Base-by-base conservation (phyloP, 1,140 invertebrate genomes). In the Calliopsis andreniformis region DNA sequence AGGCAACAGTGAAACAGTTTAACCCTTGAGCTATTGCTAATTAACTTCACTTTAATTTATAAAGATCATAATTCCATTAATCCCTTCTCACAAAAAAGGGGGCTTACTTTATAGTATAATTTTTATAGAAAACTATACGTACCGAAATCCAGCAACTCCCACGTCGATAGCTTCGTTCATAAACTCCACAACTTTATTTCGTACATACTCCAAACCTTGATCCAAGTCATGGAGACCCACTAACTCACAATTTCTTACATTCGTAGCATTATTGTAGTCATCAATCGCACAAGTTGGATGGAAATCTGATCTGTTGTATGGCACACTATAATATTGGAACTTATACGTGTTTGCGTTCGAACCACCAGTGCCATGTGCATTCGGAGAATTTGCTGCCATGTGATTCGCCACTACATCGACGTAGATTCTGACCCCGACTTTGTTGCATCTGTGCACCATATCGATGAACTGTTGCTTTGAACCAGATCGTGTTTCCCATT, bases 331-430 rank as follows among this genome's bases (percentile, higher is more conserved):
- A 83, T 94, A 96, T 23, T 91, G 56, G 81, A 92, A 92, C 3
- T 88, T 82, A 1, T 79, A 85, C 7, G 93, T 92, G 84, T 94
- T 87, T 0, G 93, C 94, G 6, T 82, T 91, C 32, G 92, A 94
- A 8, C 94, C 95, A 12, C 90, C 94, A 1, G 94, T 95, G 6
- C 95, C 96, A 7, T 90, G 87, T 18, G 94, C 93, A 23, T 90
- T 86, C 0, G 32, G 5, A 12, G 83, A 79, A 47, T 94, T 91
- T n/a, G 94, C 95, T 12, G 95, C 94, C 97, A 98, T 98, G 89
- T 98, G 97, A 87, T 98, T 98, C 42, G 98, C 92, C 2, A 98
- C 94, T 0, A 94, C 93, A 89, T 98, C 97, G 0, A 96, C 96
- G 86, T 97, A 98, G 76, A 98, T 96, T 82, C 96, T 96, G 5